A percentile compares a stretch with the other conserved stretches of the same genome.
Evolutionary conservation across 2,113 vertebrate species (phyloP).

Genomic region (Hipposideros armiger): DNA sequence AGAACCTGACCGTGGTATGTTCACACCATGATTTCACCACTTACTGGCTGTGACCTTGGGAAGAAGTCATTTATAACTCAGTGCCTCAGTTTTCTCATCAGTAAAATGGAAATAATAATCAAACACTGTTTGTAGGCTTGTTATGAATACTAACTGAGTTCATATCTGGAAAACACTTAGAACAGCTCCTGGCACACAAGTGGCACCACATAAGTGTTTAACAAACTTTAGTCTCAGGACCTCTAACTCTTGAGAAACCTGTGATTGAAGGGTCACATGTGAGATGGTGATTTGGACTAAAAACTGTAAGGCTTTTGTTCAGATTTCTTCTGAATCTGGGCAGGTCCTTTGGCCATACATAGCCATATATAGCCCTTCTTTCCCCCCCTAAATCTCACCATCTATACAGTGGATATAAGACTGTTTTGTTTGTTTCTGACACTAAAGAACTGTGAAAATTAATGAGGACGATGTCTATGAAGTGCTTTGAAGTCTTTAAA

Average conservation of each 20-base stretch:
- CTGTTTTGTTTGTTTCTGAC: neutral
- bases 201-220: neutral
- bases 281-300: slow-evolving; percentile 1
- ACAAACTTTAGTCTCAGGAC: neutral
- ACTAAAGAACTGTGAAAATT: neutral
- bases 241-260: neutral
- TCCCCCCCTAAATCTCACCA: neutral
- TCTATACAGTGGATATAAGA: neutral
- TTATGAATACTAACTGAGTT: neutral
- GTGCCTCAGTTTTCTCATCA: neutral
- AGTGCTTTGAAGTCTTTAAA: slow-evolving; percentile 10
- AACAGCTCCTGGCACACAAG: neutral
- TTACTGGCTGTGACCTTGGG: neutral
- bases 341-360: neutral
- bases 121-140: neutral
- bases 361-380: neutral
- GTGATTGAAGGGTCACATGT: neutral
- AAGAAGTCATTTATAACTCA: neutral
- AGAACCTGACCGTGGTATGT: neutral
- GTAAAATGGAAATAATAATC: neutral
- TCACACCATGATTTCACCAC: neutral
- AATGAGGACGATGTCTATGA: slow-evolving; percentile 1
- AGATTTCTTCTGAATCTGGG: neutral
- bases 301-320: neutral
- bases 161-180: neutral